Evolutionary conservation across 2,888 invertebrate species (phyloP).

Genomic region (Drosophila lutescens): DNA sequence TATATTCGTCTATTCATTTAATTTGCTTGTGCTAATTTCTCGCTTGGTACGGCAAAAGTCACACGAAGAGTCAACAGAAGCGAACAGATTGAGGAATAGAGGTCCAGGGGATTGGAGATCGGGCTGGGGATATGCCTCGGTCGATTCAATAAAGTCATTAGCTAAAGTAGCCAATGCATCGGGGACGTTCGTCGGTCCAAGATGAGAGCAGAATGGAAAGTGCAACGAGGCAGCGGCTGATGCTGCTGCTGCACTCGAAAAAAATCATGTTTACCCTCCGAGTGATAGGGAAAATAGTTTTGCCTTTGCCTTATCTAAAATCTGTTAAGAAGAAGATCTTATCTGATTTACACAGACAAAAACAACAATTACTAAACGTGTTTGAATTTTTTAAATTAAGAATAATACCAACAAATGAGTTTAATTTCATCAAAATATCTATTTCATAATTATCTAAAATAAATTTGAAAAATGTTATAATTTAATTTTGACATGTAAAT

Average conservation of each 20-base stretch:
- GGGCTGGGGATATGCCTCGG: slow-evolving; percentile 25
- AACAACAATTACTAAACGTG: not conserved
- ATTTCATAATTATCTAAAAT: too few species aligned
- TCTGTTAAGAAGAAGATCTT: not conserved
- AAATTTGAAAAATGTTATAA: too few species aligned
- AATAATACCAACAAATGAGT: too few species aligned
- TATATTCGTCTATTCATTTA: slow-evolving; percentile 61
- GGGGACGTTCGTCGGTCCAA: slow-evolving; percentile 45
- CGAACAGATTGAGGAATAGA: not conserved
- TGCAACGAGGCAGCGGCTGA: slow-evolving; percentile 57
- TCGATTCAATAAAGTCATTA: slow-evolving; percentile 77
- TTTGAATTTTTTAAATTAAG: too few species aligned
- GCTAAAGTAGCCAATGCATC: slow-evolving; percentile 72
- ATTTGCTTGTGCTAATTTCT: slow-evolving; percentile 69
- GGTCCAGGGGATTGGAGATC: not conserved
- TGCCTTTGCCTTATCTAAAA: too few species aligned
- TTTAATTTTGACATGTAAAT: too few species aligned
- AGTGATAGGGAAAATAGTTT: not conserved
- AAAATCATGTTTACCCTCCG: not conserved
- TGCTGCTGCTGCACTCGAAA: slow-evolving; percentile 3
- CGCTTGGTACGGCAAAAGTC: slow-evolving; percentile 71
- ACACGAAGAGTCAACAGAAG: slow-evolving; percentile 57
- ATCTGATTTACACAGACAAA: not conserved
- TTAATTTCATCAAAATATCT: too few species aligned
- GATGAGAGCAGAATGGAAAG: slow-evolving; percentile 51